Percentiles rank a stretch among this genome's conserved stretches.
Conservation (phyloP, 2,113 vertebrate genomes). For the Lates calcarifer region DNA sequence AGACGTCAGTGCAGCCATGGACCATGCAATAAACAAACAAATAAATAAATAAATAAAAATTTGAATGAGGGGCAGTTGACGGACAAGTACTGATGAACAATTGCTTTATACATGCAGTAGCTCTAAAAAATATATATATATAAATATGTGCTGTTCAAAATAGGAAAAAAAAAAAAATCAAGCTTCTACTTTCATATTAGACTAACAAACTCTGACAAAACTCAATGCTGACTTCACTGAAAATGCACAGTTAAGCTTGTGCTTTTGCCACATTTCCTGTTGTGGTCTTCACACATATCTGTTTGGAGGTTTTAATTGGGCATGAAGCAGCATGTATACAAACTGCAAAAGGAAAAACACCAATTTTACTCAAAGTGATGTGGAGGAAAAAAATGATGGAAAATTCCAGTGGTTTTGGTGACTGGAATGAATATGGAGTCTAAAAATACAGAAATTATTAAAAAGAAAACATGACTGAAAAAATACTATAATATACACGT, state of each 20-base stretch:
- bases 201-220: not conserved
- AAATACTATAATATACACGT: constrained; percentile 25
- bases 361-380: constrained; percentile 26
- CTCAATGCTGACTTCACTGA: not conserved
- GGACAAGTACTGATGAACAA: constrained; percentile 14
- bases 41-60: not conserved
- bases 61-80: not conserved
- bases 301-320: not conserved
- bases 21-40: constrained; percentile 21
- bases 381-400: constrained; percentile 21
- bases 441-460: constrained; percentile 11
- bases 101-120: constrained; percentile 33
- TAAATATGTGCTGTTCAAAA: not conserved
- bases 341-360: constrained; percentile 11
- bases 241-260: not conserved
- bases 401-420: constrained; percentile 33
- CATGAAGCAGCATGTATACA: constrained; percentile 10
- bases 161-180: not conserved
- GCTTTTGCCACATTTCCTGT: not conserved
- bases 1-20: constrained; percentile 36
- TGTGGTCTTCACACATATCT: not conserved
- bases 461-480: not conserved
- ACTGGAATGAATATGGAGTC: constrained; percentile 52
- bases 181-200: not conserved
- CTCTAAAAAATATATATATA: not conserved